phyloP scores from a whole-genome alignment of 2,797 vertebrate species.

The Liparis tanakae region DNA sequence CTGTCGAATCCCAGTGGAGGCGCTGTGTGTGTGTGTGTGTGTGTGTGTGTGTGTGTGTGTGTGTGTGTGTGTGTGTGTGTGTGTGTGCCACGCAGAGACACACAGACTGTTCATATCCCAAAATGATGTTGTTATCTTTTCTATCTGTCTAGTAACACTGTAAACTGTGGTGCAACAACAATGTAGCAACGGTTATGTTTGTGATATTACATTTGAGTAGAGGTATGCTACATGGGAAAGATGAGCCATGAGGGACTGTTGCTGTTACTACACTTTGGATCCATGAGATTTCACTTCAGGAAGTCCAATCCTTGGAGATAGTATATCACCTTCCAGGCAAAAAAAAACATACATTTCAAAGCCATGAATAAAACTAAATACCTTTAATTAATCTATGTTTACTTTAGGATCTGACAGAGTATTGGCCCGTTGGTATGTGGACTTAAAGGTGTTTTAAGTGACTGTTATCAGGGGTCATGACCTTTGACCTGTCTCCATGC shows the following conservation, averaged over 20 bases:
- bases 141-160: conserved; percentile 80
- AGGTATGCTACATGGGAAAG: conserved; percentile 33
- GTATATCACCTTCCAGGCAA: conserved; percentile 17
- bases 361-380: conserved; percentile 1
- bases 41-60: conserved; percentile 38
- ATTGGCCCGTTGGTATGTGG: conserved; percentile 21
- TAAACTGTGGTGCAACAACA: conserved; percentile 67
- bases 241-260: conserved; percentile 41
- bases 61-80: conserved; percentile 28
- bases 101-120: conserved; percentile 51
- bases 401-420: conserved; percentile 10
- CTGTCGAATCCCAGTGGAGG: conserved; percentile 26
- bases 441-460: conserved; percentile 26
- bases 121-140: conserved; percentile 63
- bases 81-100: conserved; percentile 37
- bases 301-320: conserved; percentile 15
- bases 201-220: conserved; percentile 47
- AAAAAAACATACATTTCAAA: conserved; percentile 13
- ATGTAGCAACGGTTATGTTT: conserved; percentile 60
- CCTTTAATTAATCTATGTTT: conserved; percentile 10
- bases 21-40: conserved; percentile 32
- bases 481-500: conserved; percentile 21
- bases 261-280: conserved; percentile 55
- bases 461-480: conserved; percentile 10
- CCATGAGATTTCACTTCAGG: not conserved